Conservation (phyloP, 1,140 invertebrate species). For the Ceratina calcarata region DNA sequence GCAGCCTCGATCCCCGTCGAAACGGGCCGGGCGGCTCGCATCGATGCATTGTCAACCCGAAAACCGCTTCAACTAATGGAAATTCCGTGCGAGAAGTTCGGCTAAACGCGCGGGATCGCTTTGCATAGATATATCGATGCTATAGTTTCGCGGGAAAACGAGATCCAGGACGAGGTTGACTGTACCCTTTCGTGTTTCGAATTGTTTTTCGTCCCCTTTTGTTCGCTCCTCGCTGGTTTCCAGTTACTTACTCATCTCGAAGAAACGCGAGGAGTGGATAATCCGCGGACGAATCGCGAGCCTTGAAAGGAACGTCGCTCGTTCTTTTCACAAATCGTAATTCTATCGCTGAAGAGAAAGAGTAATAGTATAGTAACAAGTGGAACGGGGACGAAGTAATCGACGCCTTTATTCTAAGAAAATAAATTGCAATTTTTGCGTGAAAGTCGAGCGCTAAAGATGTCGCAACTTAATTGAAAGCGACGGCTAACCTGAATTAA, state of each 20-base stretch:
- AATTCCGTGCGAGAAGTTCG: conserved; percentile 75
- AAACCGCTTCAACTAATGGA: conserved; percentile 70
- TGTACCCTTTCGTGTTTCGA: conserved; percentile 6
- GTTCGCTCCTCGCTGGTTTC: conserved; percentile 22
- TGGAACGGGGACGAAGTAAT: conserved; percentile 23
- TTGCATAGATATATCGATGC: conserved; percentile 75
- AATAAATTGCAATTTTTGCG: conserved; percentile 64
- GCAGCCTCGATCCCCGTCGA: conserved; percentile 40
- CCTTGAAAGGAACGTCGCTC: conserved; percentile 18
- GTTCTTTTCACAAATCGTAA: conserved; percentile 37
- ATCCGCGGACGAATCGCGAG: conserved; percentile 53
- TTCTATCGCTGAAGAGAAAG: conserved; percentile 50
- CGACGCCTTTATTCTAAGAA: conserved; percentile 53
- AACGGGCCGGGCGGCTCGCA: conserved; percentile 42
- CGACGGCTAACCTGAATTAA: conserved; percentile 35
- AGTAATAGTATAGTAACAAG: not conserved
- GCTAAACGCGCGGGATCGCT: conserved; percentile 74
- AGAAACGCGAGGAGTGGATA: conserved; percentile 57
- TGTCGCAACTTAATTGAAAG: conserved; percentile 46
- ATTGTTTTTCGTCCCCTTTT: conserved; percentile 30
- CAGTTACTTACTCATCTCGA: conserved; percentile 59
- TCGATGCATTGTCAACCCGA: conserved; percentile 34
- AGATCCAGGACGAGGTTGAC: conserved; percentile 26
- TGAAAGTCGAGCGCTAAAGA: conserved; percentile 6
- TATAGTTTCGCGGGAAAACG: not conserved